phyloP scores from a whole-genome alignment of 2,113 vertebrate genomes.

The Tragulus kanchil region DNA sequence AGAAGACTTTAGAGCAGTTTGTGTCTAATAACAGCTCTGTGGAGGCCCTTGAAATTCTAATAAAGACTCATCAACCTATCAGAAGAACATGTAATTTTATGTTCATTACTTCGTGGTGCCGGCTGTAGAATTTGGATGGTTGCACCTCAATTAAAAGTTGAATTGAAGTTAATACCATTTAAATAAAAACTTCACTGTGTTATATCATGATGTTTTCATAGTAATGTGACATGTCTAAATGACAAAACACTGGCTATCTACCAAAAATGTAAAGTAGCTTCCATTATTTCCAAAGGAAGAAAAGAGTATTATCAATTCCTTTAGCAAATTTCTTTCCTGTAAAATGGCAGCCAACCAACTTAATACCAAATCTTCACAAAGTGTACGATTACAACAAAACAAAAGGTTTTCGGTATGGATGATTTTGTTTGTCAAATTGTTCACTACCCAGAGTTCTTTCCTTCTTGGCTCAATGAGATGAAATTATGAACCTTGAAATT shows the following conservation, averaged over 20 bases:
- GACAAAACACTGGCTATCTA: conserved; percentile 84
- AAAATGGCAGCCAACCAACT: conserved; percentile 79
- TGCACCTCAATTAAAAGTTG: conserved; percentile 91
- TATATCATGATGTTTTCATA: conserved; percentile 86
- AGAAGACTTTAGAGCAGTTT: conserved; percentile 85
- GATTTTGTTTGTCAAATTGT: conserved; percentile 72
- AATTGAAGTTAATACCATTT: conserved; percentile 90
- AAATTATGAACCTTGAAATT: conserved; percentile 75
- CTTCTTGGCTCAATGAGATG: conserved; percentile 62
- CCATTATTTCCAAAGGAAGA: neutral
- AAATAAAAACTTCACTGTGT: conserved; percentile 89
- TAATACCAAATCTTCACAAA: conserved; percentile 74
- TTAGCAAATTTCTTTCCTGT: conserved; percentile 71
- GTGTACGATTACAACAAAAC: conserved; percentile 68
- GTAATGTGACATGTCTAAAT: conserved; percentile 80
- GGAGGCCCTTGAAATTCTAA: conserved; percentile 88
- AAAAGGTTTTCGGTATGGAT: conserved; percentile 74
- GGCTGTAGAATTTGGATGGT: conserved; percentile 89
- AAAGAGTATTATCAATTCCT: conserved; percentile 73
- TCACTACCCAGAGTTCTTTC: conserved; percentile 34
- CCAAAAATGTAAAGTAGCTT: conserved; percentile 82
- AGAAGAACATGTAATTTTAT: conserved; percentile 89
- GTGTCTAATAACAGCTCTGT: conserved; percentile 86
- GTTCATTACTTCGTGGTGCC: conserved; percentile 88
- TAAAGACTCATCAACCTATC: conserved; percentile 87